Evolutionary conservation across 2,888 invertebrate species (phyloP), one percentile per base, ranked within the genome.

Genomic region (Erynnis tages): DNA sequence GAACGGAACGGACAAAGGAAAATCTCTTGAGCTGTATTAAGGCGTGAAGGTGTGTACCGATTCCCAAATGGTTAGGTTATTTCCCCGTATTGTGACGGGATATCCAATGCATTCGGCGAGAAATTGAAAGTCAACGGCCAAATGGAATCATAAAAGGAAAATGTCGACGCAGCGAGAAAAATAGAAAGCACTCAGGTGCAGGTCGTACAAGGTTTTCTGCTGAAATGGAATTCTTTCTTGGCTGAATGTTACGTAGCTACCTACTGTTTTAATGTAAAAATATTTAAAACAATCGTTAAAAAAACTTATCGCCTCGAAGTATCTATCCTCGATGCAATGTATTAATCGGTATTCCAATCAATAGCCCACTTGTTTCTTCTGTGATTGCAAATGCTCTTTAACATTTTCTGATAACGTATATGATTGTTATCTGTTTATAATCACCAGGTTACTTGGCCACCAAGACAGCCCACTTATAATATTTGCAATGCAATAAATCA

Each of bases 1-100:
- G 59, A 70, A 80, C 74, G 69, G 70, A 73, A 82, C 76, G 83
- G 82, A 81, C 85, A 79, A 73, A 74, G 75, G 77, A 69, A 82
- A 87, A 86, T 86, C 85, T 85, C 78, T 79, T 76, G 77, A 82
- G 82, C 77, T 80, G 69, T 81, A 82, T 82, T 79, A 83, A 79
- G 83, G 82, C 76, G 76, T 71, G 73, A 82, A 83, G 77, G 65
- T 65, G 59, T 64, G 76, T 76, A 69, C 65, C 74, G 62, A 77
- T 71, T 82, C 79, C 82, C 80, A 71, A 77, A 82, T 77, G 84
- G 73, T 74, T 72, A 66, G 67, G 74, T 83, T 80, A 83, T 87
- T 80, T 76, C 68, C 69, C 70, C 69, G 67, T 76, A 80, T 81
- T 76, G 80, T 71, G 71, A 58, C 71, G 75, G 75, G 69, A 61